A percentile compares a stretch with the other conserved stretches of the same genome.
Conservation (phyloP, 2,113 vertebrate species). For the Myotis davidii region DNA sequence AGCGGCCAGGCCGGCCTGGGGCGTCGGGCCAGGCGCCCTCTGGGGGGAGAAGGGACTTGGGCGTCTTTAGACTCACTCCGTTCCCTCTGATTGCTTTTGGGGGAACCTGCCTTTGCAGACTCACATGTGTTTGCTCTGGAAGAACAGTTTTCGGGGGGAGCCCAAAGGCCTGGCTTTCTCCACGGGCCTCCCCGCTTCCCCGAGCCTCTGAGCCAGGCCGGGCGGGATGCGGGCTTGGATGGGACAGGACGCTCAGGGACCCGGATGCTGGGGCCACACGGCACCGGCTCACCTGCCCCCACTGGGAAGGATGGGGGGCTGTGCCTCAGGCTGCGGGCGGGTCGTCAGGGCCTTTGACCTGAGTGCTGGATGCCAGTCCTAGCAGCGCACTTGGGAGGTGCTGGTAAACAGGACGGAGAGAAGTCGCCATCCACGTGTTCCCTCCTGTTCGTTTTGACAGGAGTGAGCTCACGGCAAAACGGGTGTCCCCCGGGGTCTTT, state of each 20-base stretch:
- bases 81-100: background rate
- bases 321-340: too few species aligned
- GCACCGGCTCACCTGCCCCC: too few species aligned
- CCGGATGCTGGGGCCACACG: too few species aligned
- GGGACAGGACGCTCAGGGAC: background rate
- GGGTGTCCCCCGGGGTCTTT: background rate
- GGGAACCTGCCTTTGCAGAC: background rate
- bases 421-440: background rate
- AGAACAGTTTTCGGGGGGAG: background rate
- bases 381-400: rapidly evolving
- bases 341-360: rapidly evolving
- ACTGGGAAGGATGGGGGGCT: too few species aligned
- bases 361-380: rapidly evolving
- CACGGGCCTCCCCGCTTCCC: rapidly evolving
- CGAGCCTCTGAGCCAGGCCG: background rate
- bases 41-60: background rate
- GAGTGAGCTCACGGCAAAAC: background rate
- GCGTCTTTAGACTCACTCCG: background rate
- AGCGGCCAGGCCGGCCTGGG: too few species aligned
- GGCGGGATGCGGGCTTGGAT: background rate
- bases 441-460: background rate
- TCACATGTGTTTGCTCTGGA: conserved; percentile 31
- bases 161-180: background rate
- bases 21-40: background rate
- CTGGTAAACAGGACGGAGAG: background rate